A percentile compares a stretch with the other conserved stretches of the same genome.
phyloP scores from a whole-genome alignment of 2,888 invertebrate genomes.

The Danaus chrysippus region DNA sequence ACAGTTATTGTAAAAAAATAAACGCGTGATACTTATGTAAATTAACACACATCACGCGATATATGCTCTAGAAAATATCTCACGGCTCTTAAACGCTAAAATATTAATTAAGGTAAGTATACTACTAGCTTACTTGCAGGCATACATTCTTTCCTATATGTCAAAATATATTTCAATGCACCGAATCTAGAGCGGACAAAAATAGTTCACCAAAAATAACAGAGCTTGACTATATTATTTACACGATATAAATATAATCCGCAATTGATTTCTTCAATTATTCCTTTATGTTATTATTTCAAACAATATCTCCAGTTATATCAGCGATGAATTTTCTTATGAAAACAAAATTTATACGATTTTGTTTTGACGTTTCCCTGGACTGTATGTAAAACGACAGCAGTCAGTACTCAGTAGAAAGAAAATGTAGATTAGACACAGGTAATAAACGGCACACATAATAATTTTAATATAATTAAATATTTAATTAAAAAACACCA shows the following conservation, averaged over 20 bases:
- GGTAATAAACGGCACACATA: not conserved
- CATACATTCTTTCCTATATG: constrained; percentile 72
- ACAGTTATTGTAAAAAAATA: constrained; percentile 6
- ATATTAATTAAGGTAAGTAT: constrained; percentile 26
- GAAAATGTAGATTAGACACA: not conserved
- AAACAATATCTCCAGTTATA: constrained; percentile 34
- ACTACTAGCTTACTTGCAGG: constrained; percentile 58
- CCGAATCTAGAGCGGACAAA: constrained; percentile 74
- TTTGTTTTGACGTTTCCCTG: constrained; percentile 67
- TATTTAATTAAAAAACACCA: not conserved
- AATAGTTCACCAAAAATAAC: constrained; percentile 76
- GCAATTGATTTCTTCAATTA: constrained; percentile 4
- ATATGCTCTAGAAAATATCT: constrained; percentile 18
- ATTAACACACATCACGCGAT: constrained; percentile 15
- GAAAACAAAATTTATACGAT: constrained; percentile 55
- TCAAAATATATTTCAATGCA: constrained; percentile 72
- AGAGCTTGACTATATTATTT: constrained; percentile 35
- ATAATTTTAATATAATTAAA: not conserved
- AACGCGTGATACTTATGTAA: constrained; percentile 16
- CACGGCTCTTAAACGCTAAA: constrained; percentile 21
- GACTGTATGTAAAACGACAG: constrained; percentile 18
- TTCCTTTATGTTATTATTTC: constrained; percentile 19
- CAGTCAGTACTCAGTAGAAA: not conserved
- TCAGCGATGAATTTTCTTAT: constrained; percentile 43
- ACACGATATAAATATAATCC: constrained; percentile 14